Percentiles rank a stretch among this genome's conserved stretches.
Conservation (phyloP, 2,888 invertebrate species). For the Tachina fera region DNA sequence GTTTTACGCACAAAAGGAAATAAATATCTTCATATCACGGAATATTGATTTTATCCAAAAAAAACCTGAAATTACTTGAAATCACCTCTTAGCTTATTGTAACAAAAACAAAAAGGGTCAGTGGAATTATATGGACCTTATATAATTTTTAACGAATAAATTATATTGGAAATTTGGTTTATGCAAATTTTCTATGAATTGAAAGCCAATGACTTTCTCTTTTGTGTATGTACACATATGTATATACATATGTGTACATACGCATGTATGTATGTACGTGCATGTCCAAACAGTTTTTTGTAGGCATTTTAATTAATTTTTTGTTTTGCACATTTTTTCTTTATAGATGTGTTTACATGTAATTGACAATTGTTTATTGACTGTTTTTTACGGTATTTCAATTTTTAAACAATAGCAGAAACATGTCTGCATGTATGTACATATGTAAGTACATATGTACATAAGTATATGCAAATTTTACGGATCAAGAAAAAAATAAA, state of each 20-base stretch:
- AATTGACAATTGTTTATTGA: no score
- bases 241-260: not conserved
- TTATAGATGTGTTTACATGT: no score
- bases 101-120: not conserved
- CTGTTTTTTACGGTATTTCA: no score
- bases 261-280: not conserved
- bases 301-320: no score
- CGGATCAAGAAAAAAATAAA: no score
- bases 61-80: not conserved
- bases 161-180: constrained; percentile 14
- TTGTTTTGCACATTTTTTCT: no score
- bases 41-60: constrained; percentile 35
- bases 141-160: not conserved
- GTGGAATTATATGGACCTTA: not conserved
- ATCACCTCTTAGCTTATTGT: not conserved
- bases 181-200: constrained; percentile 29
- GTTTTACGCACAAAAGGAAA: not conserved
- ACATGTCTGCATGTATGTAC: no score
- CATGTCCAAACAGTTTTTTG: no score
- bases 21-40: not conserved
- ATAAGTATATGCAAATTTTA: not conserved
- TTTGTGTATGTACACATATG: not conserved
- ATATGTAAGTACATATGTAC: no score
- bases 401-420: no score
- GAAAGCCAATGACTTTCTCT: constrained; percentile 53